phyloP scores from a whole-genome alignment of 1,140 invertebrate species.

The Dreissena rostriformis region DNA sequence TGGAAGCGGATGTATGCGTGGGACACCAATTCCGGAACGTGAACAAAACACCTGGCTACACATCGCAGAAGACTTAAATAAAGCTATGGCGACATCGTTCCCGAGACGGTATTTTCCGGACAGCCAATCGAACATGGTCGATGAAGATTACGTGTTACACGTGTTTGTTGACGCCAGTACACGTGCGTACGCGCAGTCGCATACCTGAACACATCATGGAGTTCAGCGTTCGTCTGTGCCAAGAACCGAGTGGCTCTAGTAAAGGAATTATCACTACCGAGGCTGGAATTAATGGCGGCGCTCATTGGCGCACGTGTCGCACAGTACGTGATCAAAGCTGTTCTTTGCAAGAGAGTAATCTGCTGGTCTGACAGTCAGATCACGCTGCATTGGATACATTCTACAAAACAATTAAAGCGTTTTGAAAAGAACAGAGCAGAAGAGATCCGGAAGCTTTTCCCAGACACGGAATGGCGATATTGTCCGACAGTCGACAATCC shows the following conservation, averaged over 20 bases:
- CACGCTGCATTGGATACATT: background rate
- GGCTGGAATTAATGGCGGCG: slow-evolving; percentile 7
- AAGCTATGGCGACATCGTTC: too few relatives aligned
- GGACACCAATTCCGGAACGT: background rate
- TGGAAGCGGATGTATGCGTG: background rate
- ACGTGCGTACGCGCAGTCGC: background rate
- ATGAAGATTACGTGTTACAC: too few relatives aligned
- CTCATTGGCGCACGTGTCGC: background rate
- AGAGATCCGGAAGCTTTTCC: background rate
- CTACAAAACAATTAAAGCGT: slow-evolving; percentile 1
- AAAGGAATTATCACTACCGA: background rate
- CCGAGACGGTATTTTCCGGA: too few relatives aligned
- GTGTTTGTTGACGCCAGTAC: background rate
- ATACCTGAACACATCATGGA: background rate
- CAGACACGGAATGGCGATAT: background rate
- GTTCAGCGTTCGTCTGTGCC: background rate
- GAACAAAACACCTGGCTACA: background rate
- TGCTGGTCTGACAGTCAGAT: slow-evolving; percentile 14
- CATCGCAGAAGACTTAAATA: slow-evolving; percentile 6
- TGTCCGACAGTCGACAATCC: background rate
- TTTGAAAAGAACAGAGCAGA: background rate
- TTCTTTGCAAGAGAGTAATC: background rate
- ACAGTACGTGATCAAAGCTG: background rate
- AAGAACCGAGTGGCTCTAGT: slow-evolving; percentile 1
- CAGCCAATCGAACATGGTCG: too few relatives aligned